phyloP scores from a whole-genome alignment of 2,113 vertebrate genomes.

The Corythornis cristatus region DNA sequence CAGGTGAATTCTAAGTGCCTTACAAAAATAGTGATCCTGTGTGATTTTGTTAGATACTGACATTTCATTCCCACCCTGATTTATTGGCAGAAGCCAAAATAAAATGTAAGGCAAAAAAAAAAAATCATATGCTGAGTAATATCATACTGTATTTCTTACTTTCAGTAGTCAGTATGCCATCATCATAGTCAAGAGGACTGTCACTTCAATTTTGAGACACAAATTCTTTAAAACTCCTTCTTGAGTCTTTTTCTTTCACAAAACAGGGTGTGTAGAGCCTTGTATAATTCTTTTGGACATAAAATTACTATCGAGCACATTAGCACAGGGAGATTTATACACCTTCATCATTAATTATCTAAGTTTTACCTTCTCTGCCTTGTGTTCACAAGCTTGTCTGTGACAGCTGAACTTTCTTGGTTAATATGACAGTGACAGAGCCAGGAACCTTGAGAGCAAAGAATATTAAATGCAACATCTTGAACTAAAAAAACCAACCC shows the following conservation, averaged over 20 bases:
- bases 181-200: neutral
- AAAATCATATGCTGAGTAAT: neutral
- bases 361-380: neutral
- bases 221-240: neutral
- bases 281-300: neutral
- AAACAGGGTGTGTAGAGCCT: neutral
- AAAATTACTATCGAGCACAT: neutral
- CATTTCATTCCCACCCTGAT: neutral
- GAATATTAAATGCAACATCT: neutral
- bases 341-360: neutral
- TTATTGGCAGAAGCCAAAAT: neutral
- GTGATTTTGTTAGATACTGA: neutral
- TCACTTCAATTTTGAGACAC: neutral
- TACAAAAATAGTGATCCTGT: neutral
- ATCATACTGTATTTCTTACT: neutral
- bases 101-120: neutral
- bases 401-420: neutral
- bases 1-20: neutral
- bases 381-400: neutral
- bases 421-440: neutral
- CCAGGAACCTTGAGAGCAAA: neutral
- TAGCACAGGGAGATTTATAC: neutral
- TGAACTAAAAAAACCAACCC: neutral
- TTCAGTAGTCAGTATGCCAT: neutral
- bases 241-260: neutral